A percentile compares a stretch with the other conserved stretches of the same genome.
phyloP scores from a whole-genome alignment of 2,888 invertebrate species.

The Latrodectus hesperus region DNA sequence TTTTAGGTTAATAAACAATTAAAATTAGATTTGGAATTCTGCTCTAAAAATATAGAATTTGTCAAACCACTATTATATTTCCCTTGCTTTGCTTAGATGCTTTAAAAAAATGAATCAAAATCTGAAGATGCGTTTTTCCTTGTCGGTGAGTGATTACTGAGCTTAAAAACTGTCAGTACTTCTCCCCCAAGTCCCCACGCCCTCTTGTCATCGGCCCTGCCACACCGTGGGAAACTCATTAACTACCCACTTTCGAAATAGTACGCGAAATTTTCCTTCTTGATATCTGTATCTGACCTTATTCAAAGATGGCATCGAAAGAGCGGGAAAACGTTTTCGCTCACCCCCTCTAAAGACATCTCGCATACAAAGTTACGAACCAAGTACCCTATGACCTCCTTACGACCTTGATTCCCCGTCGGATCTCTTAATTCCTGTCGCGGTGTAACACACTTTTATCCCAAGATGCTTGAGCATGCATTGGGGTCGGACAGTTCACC shows the following conservation, averaged over 20 bases:
- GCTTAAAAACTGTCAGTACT: no score
- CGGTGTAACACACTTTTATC: slow-evolving; percentile 33
- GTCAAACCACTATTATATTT: no score
- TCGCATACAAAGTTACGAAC: slow-evolving; percentile 9
- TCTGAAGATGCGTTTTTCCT: no score
- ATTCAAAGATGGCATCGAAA: background rate
- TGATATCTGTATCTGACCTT: slow-evolving; percentile 15
- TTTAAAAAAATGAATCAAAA: no score
- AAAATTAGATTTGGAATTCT: no score
- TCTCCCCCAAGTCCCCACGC: no score
- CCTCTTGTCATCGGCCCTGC: no score
- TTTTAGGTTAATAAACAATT: no score
- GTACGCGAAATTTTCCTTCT: background rate
- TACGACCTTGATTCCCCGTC: slow-evolving; percentile 44
- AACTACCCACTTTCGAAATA: background rate
- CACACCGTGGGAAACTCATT: slow-evolving; percentile 19
- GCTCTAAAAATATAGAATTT: no score
- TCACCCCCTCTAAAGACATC: background rate
- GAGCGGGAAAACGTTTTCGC: background rate
- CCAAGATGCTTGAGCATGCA: slow-evolving; percentile 9
- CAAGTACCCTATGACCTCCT: slow-evolving; percentile 45
- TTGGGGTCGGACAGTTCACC: slow-evolving; percentile 38
- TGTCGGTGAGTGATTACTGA: no score
- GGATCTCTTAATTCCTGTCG: slow-evolving; percentile 4
- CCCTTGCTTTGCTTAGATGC: no score